phyloP scores from a whole-genome alignment of 2,797 vertebrate species.

The Neoniphon sammara region DNA sequence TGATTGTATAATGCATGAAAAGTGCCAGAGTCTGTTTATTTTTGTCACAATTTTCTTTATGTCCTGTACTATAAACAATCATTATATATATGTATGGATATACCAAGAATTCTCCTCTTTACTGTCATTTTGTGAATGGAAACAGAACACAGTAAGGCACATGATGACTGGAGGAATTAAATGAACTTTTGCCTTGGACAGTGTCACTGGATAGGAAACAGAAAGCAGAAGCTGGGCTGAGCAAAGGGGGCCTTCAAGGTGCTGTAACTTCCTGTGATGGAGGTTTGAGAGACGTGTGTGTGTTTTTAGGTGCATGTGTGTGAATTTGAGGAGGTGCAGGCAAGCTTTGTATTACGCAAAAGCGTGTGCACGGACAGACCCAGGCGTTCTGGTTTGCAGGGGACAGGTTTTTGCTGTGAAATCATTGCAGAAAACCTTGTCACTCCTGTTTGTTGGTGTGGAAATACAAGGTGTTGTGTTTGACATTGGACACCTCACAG shows the following conservation, averaged over 20 bases:
- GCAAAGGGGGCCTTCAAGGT: constrained; percentile 9
- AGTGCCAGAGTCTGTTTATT: no score
- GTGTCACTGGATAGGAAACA: background rate
- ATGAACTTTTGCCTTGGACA: no score
- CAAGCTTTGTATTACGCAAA: background rate
- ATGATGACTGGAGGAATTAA: no score
- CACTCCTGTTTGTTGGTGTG: background rate
- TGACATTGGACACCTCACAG: constrained; percentile 40
- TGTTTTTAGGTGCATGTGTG: constrained; percentile 14
- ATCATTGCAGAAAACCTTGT: constrained; percentile 17
- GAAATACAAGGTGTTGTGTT: constrained; percentile 48
- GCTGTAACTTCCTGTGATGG: constrained; percentile 56
- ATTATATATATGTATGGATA: no score
- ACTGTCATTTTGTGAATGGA: background rate
- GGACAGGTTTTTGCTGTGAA: constrained; percentile 1
- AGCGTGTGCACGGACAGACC: constrained; percentile 36
- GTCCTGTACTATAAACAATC: background rate
- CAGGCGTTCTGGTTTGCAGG: constrained; percentile 51
- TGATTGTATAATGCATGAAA: no score
- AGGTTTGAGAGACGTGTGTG: constrained; percentile 24
- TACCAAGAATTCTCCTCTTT: background rate
- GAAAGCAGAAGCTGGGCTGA: constrained; percentile 20
- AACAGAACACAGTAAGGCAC: background rate
- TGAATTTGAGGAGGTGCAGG: background rate
- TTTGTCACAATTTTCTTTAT: background rate